Base-by-base conservation (phyloP, 2,797 vertebrate genomes). In the Cyprinella venusta region DNA sequence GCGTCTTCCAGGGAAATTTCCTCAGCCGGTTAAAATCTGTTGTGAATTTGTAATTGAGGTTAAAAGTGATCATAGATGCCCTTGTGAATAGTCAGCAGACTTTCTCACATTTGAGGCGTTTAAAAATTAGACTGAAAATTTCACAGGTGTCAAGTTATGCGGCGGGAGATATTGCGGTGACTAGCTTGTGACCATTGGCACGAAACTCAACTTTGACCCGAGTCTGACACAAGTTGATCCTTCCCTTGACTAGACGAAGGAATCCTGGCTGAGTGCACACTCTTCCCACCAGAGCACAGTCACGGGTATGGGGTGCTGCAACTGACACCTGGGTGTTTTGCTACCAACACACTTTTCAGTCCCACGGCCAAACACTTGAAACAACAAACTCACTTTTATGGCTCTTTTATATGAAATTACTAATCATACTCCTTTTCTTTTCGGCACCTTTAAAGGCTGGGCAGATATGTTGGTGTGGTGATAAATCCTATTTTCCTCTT, bases 251-350 rank as follows among this genome's bases (percentile, higher is more conserved):
- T 70, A 70, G 81, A 83, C 26, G 8, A 65, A 45, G 65, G 74
- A 42, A 59, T 59, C 36, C 19, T 54, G 71, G 18, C 74, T 69
- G 65, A 56, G 52, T 56, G 19, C 24, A 33, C 52, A 30, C 4
- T 8, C 18, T 8, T 45, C 63, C 33, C 48, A 54, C 52, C 21
- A 30, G 75, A 77, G 30, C 6, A 0, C 50, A 56, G n/a, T 83
- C 81, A 61, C 6, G 75, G 67, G 75, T 63, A 69, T 2, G 30
- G 19, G 54, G 82, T 70, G 75, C 75, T 64, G 9, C 82, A 83
- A 67, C 54, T 78, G 82, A 78, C 82, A 83, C 75, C 75, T 83
- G 82, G 52, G 5, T 71, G 30, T 83, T 83, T 70, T 77, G 26
- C 40, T 67, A 78, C 64, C 40, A 64, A 61, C 67, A 63, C 82